Evolutionary conservation across 2,797 vertebrate genomes (phyloP).

Genomic region (Erpetoichthys calabaricus): DNA sequence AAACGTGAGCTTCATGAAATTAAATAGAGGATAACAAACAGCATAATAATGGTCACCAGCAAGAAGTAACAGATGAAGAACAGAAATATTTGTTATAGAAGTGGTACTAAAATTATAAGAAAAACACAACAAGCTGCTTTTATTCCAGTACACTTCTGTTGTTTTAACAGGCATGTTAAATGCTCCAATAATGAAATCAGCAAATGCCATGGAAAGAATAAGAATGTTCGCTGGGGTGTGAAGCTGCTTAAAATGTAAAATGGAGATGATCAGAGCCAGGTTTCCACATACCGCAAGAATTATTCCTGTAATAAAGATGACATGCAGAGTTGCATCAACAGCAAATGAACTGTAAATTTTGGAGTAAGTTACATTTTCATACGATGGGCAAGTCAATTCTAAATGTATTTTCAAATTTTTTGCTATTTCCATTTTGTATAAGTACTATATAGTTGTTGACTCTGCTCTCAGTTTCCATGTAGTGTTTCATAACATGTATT

Average conservation of each 20-base stretch:
- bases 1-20: too few relatives aligned
- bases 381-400: too few relatives aligned
- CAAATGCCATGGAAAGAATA: conserved; percentile 19
- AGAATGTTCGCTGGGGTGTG: conserved; percentile 11
- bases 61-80: conserved; percentile 23
- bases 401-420: too few relatives aligned
- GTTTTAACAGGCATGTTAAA: conserved; percentile 28
- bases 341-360: too few relatives aligned
- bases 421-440: too few relatives aligned
- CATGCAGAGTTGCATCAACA: too few relatives aligned
- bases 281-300: conserved; percentile 23
- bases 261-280: conserved; percentile 17
- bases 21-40: conserved; percentile 22
- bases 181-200: conserved; percentile 22
- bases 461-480: too few relatives aligned
- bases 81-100: conserved; percentile 13
- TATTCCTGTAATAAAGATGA: conserved; percentile 2
- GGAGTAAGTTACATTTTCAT: too few relatives aligned
- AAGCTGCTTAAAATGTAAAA: conserved; percentile 13
- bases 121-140: conserved; percentile 25
- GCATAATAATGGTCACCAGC: conserved; percentile 26
- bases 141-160: conserved; percentile 27
- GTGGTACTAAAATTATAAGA: too few relatives aligned
- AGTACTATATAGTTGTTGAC: too few relatives aligned
- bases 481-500: too few relatives aligned